Percentiles rank a stretch among this genome's conserved stretches.
Evolutionary conservation across 2,888 invertebrate genomes (phyloP).

Genomic region (Parasteatoda lunata): DNA sequence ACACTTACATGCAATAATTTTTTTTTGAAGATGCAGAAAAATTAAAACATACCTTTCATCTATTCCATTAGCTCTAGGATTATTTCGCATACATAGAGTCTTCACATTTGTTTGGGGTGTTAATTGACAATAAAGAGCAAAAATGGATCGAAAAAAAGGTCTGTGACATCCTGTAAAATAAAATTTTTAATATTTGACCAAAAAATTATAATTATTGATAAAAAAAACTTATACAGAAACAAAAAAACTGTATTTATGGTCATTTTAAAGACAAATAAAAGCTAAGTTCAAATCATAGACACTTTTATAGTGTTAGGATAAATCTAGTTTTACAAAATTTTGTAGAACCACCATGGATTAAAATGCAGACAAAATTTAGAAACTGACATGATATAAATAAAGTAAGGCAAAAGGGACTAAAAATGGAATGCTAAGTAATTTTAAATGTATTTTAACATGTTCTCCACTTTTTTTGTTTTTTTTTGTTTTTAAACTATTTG

Average conservation of each 20-base stretch:
- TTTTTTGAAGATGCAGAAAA: background rate
- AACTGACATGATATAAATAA: too few species aligned
- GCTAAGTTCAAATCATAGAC: background rate
- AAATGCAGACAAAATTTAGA: too few species aligned
- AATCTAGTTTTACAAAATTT: too few species aligned
- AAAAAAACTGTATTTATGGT: background rate
- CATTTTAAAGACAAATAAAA: background rate
- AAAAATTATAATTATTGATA: background rate
- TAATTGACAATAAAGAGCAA: slow-evolving; percentile 85
- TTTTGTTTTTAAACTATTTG: too few species aligned
- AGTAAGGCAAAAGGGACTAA: too few species aligned
- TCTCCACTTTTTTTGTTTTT: too few species aligned
- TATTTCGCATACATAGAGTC: slow-evolving; percentile 83
- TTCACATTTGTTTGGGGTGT: slow-evolving; percentile 84
- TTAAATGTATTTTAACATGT: too few species aligned
- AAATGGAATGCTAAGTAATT: too few species aligned
- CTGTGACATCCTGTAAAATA: slow-evolving; percentile 78
- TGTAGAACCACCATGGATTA: too few species aligned
- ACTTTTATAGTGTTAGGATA: too few species aligned
- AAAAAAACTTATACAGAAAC: background rate
- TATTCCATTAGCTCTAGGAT: slow-evolving; percentile 82
- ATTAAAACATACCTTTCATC: slow-evolving; percentile 79
- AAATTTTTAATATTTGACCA: background rate
- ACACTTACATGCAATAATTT: background rate
- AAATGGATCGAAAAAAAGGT: slow-evolving; percentile 82